phyloP scores from a whole-genome alignment of 2,888 invertebrate species.

The Ctenicera cuprea region DNA sequence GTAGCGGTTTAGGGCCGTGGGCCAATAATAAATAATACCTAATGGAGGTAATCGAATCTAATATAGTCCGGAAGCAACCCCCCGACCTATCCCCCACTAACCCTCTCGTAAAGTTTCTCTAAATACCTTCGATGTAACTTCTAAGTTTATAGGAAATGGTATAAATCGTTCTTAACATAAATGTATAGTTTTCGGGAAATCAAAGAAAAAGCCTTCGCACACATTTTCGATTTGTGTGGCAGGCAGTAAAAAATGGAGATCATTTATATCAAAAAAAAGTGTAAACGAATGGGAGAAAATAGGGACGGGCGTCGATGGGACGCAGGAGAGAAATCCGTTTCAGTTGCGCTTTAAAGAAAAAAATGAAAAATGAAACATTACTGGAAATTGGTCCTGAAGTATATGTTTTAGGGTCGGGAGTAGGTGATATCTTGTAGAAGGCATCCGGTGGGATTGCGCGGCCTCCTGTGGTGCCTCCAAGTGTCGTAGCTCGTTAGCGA shows the following conservation, averaged over 20 bases:
- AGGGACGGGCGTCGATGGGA: constrained; percentile 6
- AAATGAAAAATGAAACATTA: constrained; percentile 44
- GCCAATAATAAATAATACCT: constrained; percentile 59
- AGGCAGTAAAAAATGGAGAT: constrained; percentile 25
- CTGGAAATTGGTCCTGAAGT: constrained; percentile 44
- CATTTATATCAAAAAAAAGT: constrained; percentile 37
- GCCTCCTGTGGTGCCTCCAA: constrained; percentile 58
- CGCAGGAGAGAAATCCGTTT: constrained; percentile 20
- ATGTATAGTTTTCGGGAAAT: constrained; percentile 6
- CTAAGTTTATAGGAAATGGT: not conserved
- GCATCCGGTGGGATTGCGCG: constrained; percentile 57
- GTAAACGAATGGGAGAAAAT: constrained; percentile 35
- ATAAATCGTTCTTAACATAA: not conserved
- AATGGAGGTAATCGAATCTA: constrained; percentile 58
- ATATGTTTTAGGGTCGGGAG: constrained; percentile 38
- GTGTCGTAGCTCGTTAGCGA: constrained; percentile 64
- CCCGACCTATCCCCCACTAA: constrained; percentile 6
- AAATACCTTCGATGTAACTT: constrained; percentile 13
- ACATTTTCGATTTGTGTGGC: not conserved
- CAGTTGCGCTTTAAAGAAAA: constrained; percentile 28
- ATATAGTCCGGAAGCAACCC: constrained; percentile 46
- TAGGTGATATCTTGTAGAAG: constrained; percentile 41
- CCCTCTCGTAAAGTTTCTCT: constrained; percentile 9
- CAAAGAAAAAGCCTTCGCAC: not conserved
- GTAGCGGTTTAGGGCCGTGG: constrained; percentile 52